Conservation (phyloP, 2,888 invertebrate species). For the Lacanobia oleracea region DNA sequence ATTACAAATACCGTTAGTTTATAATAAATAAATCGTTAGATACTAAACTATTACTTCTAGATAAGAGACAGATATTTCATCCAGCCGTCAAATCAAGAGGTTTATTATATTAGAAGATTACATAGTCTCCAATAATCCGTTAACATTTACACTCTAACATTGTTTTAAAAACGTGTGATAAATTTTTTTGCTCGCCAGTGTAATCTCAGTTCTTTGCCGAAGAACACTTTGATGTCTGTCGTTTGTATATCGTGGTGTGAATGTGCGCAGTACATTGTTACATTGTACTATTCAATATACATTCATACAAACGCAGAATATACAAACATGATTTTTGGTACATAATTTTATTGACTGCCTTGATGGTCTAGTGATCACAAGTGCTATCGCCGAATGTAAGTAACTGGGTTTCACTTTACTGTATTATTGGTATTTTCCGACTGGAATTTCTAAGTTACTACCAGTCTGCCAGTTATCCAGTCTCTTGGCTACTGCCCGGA, state of each 20-base stretch:
- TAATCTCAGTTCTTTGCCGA: conserved; percentile 64
- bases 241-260: conserved; percentile 65
- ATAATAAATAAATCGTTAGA: no score
- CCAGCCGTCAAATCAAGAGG: no score
- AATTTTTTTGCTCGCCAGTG: conserved; percentile 46
- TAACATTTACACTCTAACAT: not conserved
- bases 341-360: not conserved
- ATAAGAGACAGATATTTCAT: no score
- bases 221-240: conserved; percentile 71
- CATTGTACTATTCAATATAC: conserved; percentile 18
- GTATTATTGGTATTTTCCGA: not conserved
- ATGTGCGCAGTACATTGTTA: conserved; percentile 57
- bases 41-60: no score
- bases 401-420: not conserved
- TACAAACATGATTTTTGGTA: not conserved
- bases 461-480: no score
- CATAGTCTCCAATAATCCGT: no score
- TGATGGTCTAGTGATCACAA: not conserved
- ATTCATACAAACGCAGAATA: conserved; percentile 1
- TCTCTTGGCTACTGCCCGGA: no score
- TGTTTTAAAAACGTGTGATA: not conserved
- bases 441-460: not conserved
- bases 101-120: no score
- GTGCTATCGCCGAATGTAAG: not conserved
- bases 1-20: no score